Conservation (phyloP, 2,888 invertebrate species). For the Halictus ligatus region DNA sequence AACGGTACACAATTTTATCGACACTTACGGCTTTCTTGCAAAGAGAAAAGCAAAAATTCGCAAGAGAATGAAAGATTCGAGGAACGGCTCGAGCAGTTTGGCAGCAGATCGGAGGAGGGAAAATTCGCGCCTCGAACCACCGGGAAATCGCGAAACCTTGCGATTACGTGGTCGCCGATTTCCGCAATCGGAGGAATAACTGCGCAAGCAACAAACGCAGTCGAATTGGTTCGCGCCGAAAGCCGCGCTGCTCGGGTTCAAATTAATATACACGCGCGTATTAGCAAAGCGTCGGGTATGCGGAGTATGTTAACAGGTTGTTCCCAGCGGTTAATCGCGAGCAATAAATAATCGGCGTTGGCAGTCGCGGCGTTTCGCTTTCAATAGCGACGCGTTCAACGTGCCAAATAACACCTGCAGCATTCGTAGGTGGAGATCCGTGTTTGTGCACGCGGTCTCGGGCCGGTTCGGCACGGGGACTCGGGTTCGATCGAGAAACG, state of each 20-base stretch:
- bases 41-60: too few relatives aligned
- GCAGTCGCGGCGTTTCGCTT: slow-evolving; percentile 29
- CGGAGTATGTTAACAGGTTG: slow-evolving; percentile 36
- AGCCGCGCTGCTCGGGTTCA: not conserved
- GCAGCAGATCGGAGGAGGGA: not conserved
- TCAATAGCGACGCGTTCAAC: slow-evolving; percentile 30
- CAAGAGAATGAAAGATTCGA: too few relatives aligned
- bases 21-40: too few relatives aligned
- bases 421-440: slow-evolving; percentile 53
- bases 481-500: not conserved
- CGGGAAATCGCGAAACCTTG: too few relatives aligned
- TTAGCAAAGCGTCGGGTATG: not conserved
- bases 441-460: slow-evolving; percentile 13
- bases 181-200: not conserved
- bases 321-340: slow-evolving; percentile 15
- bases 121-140: not conserved
- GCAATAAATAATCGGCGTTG: slow-evolving; percentile 40
- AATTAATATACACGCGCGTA: not conserved
- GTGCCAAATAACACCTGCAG: slow-evolving; percentile 55
- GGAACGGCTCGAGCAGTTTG: too few relatives aligned
- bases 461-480: slow-evolving; percentile 18
- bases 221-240: not conserved
- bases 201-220: not conserved
- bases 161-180: not conserved
- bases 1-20: too few relatives aligned